These are phyloP conservation scores for Matsumurasca onukii DNA, from an alignment of 1,140 invertebrate genomes.

Conservation along the genomic window DNA sequence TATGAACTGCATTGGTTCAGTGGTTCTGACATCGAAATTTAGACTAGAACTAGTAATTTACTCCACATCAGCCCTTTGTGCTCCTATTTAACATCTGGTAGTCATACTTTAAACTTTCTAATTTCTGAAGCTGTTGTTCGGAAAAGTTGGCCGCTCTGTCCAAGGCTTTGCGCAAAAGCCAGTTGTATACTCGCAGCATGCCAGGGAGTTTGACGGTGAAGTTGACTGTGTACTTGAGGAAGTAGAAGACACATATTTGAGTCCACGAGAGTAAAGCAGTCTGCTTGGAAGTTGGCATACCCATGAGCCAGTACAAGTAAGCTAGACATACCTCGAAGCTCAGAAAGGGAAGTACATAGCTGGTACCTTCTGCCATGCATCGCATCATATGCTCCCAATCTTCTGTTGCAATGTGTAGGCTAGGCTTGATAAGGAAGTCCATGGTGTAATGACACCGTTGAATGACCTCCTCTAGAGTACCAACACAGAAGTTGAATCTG, in stretches of 20 bases:
- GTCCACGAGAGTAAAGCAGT: slow-evolving; percentile 41
- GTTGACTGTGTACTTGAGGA: slow-evolving; percentile 38
- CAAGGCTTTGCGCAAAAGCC: slow-evolving; percentile 22
- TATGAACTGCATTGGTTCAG: too few relatives aligned
- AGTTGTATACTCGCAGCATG: slow-evolving; percentile 34
- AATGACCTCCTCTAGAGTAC: slow-evolving; percentile 48
- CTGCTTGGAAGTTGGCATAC: slow-evolving; percentile 44
- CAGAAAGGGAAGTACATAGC: slow-evolving; percentile 43
- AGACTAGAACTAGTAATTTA: too few relatives aligned
- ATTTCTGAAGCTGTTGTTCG: too few relatives aligned
- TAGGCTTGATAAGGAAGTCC: slow-evolving; percentile 47
- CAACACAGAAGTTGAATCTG: slow-evolving; percentile 61
- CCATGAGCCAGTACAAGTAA: slow-evolving; percentile 45
- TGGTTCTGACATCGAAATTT: too few relatives aligned
- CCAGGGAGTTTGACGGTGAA: slow-evolving; percentile 32
- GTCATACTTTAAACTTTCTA: too few relatives aligned
- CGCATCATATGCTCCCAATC: slow-evolving; percentile 52
- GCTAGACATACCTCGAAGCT: slow-evolving; percentile 44
- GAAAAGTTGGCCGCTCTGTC: too few relatives aligned
- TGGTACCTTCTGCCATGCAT: slow-evolving; percentile 46
- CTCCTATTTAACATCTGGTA: too few relatives aligned
- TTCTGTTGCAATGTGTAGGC: slow-evolving; percentile 44
- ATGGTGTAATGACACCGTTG: slow-evolving; percentile 48
- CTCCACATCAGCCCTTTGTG: too few relatives aligned
- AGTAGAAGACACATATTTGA: slow-evolving; percentile 36